Evolutionary conservation across 2,113 vertebrate genomes (phyloP).

Genomic region (Arothron firmamentum): DNA sequence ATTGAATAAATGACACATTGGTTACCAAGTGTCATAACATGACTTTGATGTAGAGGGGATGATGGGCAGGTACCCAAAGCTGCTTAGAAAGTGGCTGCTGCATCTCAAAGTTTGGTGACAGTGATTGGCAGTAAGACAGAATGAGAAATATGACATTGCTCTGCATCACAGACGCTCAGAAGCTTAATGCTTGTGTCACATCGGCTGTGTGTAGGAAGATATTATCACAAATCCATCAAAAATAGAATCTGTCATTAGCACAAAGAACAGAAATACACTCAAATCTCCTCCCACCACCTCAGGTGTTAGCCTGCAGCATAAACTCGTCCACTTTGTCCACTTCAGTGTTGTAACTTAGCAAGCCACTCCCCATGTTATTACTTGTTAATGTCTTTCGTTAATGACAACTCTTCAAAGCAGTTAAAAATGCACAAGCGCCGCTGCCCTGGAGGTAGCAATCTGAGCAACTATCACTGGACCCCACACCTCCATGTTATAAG

Average conservation of each 20-base stretch:
- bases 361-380: slow-evolving; percentile 23
- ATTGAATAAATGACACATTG: slow-evolving; percentile 7
- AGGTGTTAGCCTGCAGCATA: slow-evolving; percentile 36
- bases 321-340: slow-evolving; percentile 16
- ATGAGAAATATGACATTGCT: neutral
- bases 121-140: neutral
- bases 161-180: slow-evolving; percentile 8
- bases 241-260: slow-evolving; percentile 43
- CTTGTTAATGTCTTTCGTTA: slow-evolving; percentile 27
- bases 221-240: slow-evolving; percentile 43
- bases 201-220: slow-evolving; percentile 30
- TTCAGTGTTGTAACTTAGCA: slow-evolving; percentile 7
- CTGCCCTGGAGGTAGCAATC: slow-evolving; percentile 1
- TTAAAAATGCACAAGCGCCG: neutral
- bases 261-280: slow-evolving; percentile 22
- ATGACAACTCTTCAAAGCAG: slow-evolving; percentile 27
- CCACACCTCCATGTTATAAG: slow-evolving; percentile 21
- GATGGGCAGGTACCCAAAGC: slow-evolving; percentile 2
- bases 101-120: slow-evolving; percentile 11
- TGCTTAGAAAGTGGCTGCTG: neutral
- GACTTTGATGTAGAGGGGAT: slow-evolving; percentile 5
- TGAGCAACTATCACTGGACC: slow-evolving; percentile 10
- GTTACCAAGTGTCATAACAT: neutral
- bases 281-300: slow-evolving; percentile 28
- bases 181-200: slow-evolving; percentile 4